phyloP scores from a whole-genome alignment of 1,140 invertebrate species.

The Araneus ventricosus region DNA sequence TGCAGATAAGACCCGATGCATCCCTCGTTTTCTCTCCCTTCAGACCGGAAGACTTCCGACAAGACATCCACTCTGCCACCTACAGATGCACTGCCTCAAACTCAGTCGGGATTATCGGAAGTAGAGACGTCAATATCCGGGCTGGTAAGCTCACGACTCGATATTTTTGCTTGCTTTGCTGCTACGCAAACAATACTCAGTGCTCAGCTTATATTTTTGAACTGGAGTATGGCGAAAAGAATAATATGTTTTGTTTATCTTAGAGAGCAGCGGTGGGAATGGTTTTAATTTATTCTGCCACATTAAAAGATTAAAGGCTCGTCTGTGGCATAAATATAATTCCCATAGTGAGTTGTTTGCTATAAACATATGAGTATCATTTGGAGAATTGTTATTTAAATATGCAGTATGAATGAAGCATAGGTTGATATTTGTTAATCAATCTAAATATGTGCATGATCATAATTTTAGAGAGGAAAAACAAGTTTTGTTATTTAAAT shows the following conservation, averaged over 20 bases:
- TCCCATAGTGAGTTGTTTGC: too few relatives aligned
- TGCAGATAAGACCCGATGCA: conserved; percentile 83
- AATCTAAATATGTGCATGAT: too few relatives aligned
- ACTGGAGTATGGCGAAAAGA: background rate
- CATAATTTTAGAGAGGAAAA: too few relatives aligned
- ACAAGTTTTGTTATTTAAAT: too few relatives aligned
- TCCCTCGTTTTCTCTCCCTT: conserved; percentile 80
- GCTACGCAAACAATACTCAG: background rate
- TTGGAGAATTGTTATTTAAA: too few relatives aligned
- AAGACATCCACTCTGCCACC: conserved; percentile 95
- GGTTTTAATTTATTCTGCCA: background rate
- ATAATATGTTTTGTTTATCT: background rate
- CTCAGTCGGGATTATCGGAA: conserved; percentile 92
- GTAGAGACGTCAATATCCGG: conserved; percentile 94
- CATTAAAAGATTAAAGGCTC: too few relatives aligned
- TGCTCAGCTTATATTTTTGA: background rate
- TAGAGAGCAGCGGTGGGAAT: background rate
- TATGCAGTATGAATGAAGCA: too few relatives aligned
- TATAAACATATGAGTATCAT: too few relatives aligned
- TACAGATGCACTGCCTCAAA: conserved; percentile 95
- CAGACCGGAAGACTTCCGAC: conserved; percentile 80
- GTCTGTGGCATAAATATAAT: too few relatives aligned
- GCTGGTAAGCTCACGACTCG: conserved; percentile 87
- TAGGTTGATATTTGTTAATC: too few relatives aligned
- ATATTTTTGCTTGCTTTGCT: background rate